A percentile compares a stretch with the other conserved stretches of the same genome.
phyloP scores from a whole-genome alignment of 2,888 invertebrate genomes.

The Stenodera caucasica region DNA sequence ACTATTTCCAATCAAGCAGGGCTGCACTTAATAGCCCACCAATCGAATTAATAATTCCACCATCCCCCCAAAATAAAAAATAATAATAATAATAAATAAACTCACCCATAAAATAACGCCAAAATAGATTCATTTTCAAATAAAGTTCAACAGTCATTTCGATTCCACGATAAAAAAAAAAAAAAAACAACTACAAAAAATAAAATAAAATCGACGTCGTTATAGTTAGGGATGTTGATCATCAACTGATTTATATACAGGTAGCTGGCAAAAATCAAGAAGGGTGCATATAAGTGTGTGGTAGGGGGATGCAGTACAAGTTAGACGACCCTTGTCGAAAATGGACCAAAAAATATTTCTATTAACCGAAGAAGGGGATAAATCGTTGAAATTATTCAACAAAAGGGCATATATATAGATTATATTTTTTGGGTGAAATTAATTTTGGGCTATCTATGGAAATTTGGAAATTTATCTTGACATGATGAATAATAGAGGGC shows the following conservation, averaged over 20 bases:
- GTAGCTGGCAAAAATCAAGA: slow-evolving; percentile 38
- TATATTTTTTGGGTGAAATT: too few relatives aligned
- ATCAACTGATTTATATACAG: slow-evolving; percentile 39
- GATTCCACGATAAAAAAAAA: too few relatives aligned
- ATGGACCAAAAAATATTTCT: slow-evolving; percentile 37
- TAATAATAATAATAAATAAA: slow-evolving; percentile 14
- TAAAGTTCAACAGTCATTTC: slow-evolving; percentile 44
- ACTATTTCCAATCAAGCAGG: slow-evolving; percentile 55
- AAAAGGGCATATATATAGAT: slow-evolving; percentile 41
- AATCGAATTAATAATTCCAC: slow-evolving; percentile 33
- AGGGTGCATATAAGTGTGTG: slow-evolving; percentile 28
- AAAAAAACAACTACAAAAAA: slow-evolving; percentile 12
- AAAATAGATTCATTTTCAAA: slow-evolving; percentile 45
- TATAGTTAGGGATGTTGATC: slow-evolving; percentile 36
- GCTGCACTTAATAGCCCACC: slow-evolving; percentile 47
- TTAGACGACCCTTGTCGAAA: slow-evolving; percentile 36
- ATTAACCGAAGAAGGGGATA: slow-evolving; percentile 21
- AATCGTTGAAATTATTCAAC: slow-evolving; percentile 30
- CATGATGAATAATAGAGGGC: slow-evolving; percentile 13
- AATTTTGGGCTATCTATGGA: not conserved
- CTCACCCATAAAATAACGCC: slow-evolving; percentile 44
- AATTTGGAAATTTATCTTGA: slow-evolving; percentile 2
- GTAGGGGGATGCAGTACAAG: slow-evolving; percentile 41
- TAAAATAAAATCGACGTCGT: slow-evolving; percentile 6
- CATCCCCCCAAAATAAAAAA: not conserved